Base-by-base conservation (phyloP, 2,888 invertebrate genomes). In the Celastrina argiolus region DNA sequence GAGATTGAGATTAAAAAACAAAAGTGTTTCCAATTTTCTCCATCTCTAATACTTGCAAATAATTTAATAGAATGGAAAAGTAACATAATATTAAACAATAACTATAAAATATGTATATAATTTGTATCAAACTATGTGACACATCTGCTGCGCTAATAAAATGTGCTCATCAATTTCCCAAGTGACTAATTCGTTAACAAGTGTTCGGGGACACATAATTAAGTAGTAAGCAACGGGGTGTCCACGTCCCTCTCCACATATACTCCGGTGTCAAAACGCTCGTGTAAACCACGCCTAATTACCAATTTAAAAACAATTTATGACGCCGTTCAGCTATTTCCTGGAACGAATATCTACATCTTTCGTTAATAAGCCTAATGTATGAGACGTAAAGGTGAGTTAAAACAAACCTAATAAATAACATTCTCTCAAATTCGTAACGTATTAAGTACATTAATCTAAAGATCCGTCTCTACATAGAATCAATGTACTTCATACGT, bases 151-250 rank as follows among this genome's bases (percentile, higher is more conserved):
- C 61, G 22, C 61, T 61, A 61, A 39, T 61, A 61, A 39, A 61
- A 39, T 61, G 22, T 79, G 83, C 83, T 85, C 80, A 74, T 71
- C 69, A 69, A 69, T 70, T 78, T 85, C 80, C 81, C 79, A 72
- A 73, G 80, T 83, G 85, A 85, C 81, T 87, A 87, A 89, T 91
- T 87, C 79, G 86, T 87, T 86, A 87, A 87, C 88, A 87, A 88
- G 85, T 84, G 86, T 84, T 82, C 78, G 70, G 81, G 80, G 82
- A 82, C 81, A 83, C 80, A 83, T 87, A 85, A 87, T 88, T 87
- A 84, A 81, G 65, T 68, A 73, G 76, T 74, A 78, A 85, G 81
- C 86, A 80, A 78, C 82, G 85, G 85, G 88, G 85, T 79, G 86
- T 85, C 88, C 83, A 80, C 80, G 78, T 81, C 76, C 76, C 77